phyloP scores from a whole-genome alignment of 1,140 invertebrate species.

The Orius insidiosus region DNA sequence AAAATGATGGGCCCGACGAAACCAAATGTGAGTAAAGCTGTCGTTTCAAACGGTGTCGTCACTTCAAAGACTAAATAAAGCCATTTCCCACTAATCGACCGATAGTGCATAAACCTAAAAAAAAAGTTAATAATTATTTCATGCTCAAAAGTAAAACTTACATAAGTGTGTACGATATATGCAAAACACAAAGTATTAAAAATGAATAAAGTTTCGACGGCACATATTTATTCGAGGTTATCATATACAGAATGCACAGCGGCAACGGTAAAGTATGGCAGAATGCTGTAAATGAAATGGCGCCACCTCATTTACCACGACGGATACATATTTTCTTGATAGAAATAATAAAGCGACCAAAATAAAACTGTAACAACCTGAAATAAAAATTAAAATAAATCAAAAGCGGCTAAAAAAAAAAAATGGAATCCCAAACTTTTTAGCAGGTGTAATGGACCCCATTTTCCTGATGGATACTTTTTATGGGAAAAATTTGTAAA shows the following conservation, averaged over 20 bases:
- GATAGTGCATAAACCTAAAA: background rate
- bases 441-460: too few relatives aligned
- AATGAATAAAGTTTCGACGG: background rate
- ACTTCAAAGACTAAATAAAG: background rate
- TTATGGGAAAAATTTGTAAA: too few relatives aligned
- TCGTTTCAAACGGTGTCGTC: background rate
- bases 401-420: too few relatives aligned
- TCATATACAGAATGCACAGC: conserved; percentile 4
- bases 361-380: conserved; percentile 7
- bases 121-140: too few relatives aligned
- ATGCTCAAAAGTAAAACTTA: too few relatives aligned
- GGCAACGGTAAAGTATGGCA: conserved; percentile 5
- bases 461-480: too few relatives aligned
- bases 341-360: conserved; percentile 4
- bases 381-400: background rate
- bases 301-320: conserved; percentile 1
- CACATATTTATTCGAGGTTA: conserved; percentile 1
- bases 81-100: background rate
- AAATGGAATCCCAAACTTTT: too few relatives aligned
- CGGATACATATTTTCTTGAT: conserved; percentile 10
- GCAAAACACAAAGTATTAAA: too few relatives aligned
- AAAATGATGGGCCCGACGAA: background rate
- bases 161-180: too few relatives aligned
- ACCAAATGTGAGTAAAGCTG: background rate
- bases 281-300: conserved; percentile 7